Evolutionary conservation across 2,888 invertebrate genomes (phyloP).

Genomic region (Sussaba pulchella): DNA sequence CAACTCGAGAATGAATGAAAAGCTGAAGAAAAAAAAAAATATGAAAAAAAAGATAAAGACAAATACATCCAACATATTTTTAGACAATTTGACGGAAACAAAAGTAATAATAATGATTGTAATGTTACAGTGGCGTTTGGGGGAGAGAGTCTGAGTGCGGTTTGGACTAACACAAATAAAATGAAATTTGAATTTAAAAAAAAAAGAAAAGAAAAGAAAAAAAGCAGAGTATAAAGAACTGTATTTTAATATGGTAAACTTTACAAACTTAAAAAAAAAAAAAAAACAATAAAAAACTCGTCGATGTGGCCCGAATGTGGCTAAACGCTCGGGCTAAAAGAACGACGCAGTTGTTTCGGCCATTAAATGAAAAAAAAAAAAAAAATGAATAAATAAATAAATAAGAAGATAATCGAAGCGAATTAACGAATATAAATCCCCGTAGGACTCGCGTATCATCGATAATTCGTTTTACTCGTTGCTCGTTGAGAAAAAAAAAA

Average conservation of each 20-base stretch:
- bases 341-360: conserved; percentile 50
- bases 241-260: conserved; percentile 78
- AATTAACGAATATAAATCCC: conserved; percentile 13
- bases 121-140: conserved; percentile 47
- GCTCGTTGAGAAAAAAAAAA: conserved; percentile 11
- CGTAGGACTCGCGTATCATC: conserved; percentile 25
- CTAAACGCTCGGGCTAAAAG: conserved; percentile 29
- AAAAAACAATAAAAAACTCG: too few species aligned
- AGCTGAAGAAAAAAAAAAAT: conserved; percentile 25
- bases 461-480: conserved; percentile 24
- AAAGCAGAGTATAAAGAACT: conserved; percentile 67
- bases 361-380: conserved; percentile 29
- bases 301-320: conserved; percentile 64
- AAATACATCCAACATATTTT: conserved; percentile 76
- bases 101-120: conserved; percentile 58
- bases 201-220: conserved; percentile 52
- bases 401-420: conserved; percentile 9
- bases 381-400: conserved; percentile 1
- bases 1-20: conserved; percentile 27
- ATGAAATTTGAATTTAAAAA: conserved; percentile 14
- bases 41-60: conserved; percentile 45
- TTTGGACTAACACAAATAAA: conserved; percentile 44
- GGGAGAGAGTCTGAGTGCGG: conserved; percentile 5
- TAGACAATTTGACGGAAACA: conserved; percentile 75
- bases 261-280: conserved; percentile 72